Base-by-base conservation (phyloP, 2,113 vertebrate genomes). In the Grammomys surdaster region DNA sequence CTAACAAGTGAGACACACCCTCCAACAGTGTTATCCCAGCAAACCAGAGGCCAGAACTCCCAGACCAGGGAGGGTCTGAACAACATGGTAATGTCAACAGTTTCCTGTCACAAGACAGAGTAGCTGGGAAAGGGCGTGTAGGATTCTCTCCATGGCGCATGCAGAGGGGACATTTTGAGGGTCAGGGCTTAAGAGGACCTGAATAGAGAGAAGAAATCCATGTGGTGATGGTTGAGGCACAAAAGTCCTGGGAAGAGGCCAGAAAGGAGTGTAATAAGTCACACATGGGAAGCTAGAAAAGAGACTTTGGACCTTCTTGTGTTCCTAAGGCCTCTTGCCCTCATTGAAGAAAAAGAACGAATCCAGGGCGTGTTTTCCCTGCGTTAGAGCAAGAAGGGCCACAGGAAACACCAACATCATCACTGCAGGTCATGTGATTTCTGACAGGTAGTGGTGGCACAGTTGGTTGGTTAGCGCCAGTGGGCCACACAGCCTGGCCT, bases 391-490 rank as follows among this genome's bases (percentile, higher is more conserved):
- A n/a, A 31, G 92, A 54, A 60, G 36, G 60, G 2, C 31, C 0
- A 19, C 0, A 4, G 43, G 14, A 22, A 60, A 7, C 3, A 2
- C 19, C 54, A 80, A 36, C 9, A 14, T 9, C 19, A 10, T 11
- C 5, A 33, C 4, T 14, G 28, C 33, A 24, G 0, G 75, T n/a
- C 7, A 40, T 2, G 12, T 2, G 0, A 24, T 14, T 67, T 31
- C 56, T 13, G 5, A 63, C 24, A 84, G n/a, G 24, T 22, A 43
- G n/a, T 17, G n/a, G 36, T 16, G 12, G 36, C 24, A 43, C n/a
- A 16, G 4, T 40, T 8, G 40, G 7, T 19, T 40, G 40, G 40
- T 46, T 65, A 40, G 81, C 65, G 43, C 36, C 0, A 60, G 48
- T 33, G 73, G 28, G 65, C 60, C 4, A 3, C 65, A 54, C 26